Evolutionary conservation across 2,797 vertebrate species (phyloP).

Genomic region (Peromyscus aztecus): DNA sequence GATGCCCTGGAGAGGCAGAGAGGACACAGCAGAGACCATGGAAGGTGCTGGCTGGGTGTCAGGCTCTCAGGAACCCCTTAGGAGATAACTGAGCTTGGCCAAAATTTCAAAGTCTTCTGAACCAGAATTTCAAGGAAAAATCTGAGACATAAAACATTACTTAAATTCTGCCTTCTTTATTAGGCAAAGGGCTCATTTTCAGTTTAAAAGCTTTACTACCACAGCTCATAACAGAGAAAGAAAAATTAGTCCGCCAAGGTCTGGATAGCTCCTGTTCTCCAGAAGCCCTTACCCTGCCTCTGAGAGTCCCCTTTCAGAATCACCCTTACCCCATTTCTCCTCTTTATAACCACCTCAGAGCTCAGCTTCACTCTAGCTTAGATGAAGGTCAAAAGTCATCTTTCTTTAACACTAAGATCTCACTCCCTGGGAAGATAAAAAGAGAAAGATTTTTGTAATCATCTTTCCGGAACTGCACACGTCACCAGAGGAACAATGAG

Average conservation of each 20-base stretch:
- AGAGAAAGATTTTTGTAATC: not conserved
- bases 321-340: not conserved
- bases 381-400: not conserved
- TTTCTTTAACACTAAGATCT: not conserved
- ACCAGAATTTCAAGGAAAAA: conserved; percentile 19
- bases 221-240: not conserved
- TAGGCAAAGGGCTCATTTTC: not conserved
- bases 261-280: not conserved
- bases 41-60: not conserved
- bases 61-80: not conserved
- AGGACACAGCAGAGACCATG: not conserved
- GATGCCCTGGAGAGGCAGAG: not conserved
- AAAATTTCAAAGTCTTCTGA: not conserved
- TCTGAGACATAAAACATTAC: not conserved
- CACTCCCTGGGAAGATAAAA: not conserved
- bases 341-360: not conserved
- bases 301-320: not conserved
- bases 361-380: not conserved
- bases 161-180: conserved; percentile 23
- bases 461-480: not conserved
- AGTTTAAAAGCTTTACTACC: not conserved
- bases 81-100: not conserved
- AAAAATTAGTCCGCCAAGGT: not conserved
- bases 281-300: fast-evolving
- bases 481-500: not conserved